Evolutionary conservation across 2,113 vertebrate species (phyloP), one percentile per base, ranked within the genome.

Genomic region (Laticauda colubrina): DNA sequence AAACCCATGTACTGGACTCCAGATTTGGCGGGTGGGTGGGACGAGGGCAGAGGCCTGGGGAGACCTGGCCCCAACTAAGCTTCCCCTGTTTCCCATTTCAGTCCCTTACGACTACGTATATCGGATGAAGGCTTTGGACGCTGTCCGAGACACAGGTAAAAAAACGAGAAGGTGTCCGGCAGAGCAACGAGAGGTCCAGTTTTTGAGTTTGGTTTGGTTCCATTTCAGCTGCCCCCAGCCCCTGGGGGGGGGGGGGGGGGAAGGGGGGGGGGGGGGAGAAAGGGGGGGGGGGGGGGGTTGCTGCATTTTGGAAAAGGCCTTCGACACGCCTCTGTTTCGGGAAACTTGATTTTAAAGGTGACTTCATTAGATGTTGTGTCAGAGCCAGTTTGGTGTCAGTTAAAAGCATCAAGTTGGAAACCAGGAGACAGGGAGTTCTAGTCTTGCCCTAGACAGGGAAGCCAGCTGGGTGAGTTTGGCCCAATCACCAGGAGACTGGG

Each of bases 91-190:
- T 53, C 15, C 4, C 5, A 69, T 92, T 94, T 64, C 96, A 99
- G 99, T 96, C 94, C 98, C 98, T 95, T 98, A 97, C 95, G 98
- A 99, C 95, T 99, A 98, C 96, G 92, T 99, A 90, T 99, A 99
- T 96, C 98, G 99, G 93, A 99, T 99, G 99, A 99, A 98, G 97
- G 98, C 99, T 0, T 95, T 99, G 95, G 99, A 99, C 93, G 98
- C 99, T 1, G 98, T 99, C 93, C 98, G 98, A 95, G 98, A 98
- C 34, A 98, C 98, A 4, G 98, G 98, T 99, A 93, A 97, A 26
- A 97, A 26, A 53, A 21, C 69, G 18, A 39, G 6, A 39, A 5
- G 4, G 1, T 6, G 18, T 21, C 69, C 6, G 1, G 14, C 69
- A 34, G 69, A 34, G 69, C n/a, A 34, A 3, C 5, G 0, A 7